A percentile compares a stretch with the other conserved stretches of the same genome.
Conservation (phyloP, 2,113 vertebrate species). For the Calidris pygmaea region DNA sequence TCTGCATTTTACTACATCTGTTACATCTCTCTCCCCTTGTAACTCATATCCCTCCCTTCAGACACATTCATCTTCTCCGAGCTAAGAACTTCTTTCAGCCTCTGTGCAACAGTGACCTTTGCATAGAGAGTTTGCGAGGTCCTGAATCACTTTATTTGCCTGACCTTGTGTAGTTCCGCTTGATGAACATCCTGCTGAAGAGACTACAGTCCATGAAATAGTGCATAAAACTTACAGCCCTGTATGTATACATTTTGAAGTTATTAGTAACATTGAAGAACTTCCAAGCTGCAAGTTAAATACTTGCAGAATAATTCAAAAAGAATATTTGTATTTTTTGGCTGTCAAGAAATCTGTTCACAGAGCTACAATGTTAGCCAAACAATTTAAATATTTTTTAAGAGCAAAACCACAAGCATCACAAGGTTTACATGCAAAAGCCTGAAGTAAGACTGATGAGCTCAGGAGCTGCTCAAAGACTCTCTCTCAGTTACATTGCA, state of each 20-base stretch:
- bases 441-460: background rate
- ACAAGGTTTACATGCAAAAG: background rate
- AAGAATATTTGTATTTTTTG: background rate
- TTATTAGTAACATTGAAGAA: background rate
- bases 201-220: background rate
- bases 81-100: background rate
- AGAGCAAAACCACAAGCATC: background rate
- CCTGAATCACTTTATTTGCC: background rate
- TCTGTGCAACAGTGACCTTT: background rate
- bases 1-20: background rate
- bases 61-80: background rate
- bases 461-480: background rate
- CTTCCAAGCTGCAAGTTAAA: background rate
- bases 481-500: background rate
- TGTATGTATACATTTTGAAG: background rate
- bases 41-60: background rate
- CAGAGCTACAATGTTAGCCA: background rate
- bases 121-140: background rate
- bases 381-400: background rate
- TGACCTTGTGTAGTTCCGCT: background rate
- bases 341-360: background rate
- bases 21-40: background rate
- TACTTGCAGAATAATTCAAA: background rate
- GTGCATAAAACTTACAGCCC: background rate
- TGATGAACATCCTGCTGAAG: background rate